Base-by-base conservation (phyloP, 2,113 vertebrate species). In the Rana temporaria region DNA sequence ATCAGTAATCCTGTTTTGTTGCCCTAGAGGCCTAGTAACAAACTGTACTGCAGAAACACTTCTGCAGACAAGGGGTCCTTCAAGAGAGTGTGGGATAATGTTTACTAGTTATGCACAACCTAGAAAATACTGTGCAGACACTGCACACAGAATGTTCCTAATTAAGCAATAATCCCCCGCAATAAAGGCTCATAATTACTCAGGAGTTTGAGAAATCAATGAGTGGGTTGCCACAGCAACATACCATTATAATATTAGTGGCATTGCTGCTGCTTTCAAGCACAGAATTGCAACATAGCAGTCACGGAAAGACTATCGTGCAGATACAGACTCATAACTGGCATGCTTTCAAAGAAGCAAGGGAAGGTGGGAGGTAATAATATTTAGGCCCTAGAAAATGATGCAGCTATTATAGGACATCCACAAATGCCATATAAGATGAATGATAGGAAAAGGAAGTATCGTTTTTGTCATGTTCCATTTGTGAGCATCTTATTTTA, bases 171-270 rank as follows among this genome's bases (percentile, higher is more conserved):
- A 81, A 81, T 73, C 79, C 79, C 26, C 38, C 55, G 59, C 69
- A 81, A 73, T 82, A 82, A 74, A 82, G 60, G 26, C 16, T 65
- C 19, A 48, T 65, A 82, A 82, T 82, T 81, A 73, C 69, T 53
- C 6, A 38, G 79, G 68, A 62, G 78, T 63, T 19, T 53, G 68
- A 22, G 64, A 64, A 73, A 70, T 20, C 60, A 38, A 48, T 14
- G 52, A 56, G 42, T 16, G 42, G 32, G 79, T 82, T 82, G 70
- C 79, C 79, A 74, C 69, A 82, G 70, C 69, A 82, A 66, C 79
- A 26, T 56, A 16, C 42, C 48, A 74, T 82, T 82, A 82, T 56
- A 66, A 38, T 57, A 66, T 56, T 65, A 82, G 52, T 18, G 16
- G n/a, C 30, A 42, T 64, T 55, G 57, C 79, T 73, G 79, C 79